Evolutionary conservation across 1,140 invertebrate genomes (phyloP).

Genomic region (Pomacea maculata): DNA sequence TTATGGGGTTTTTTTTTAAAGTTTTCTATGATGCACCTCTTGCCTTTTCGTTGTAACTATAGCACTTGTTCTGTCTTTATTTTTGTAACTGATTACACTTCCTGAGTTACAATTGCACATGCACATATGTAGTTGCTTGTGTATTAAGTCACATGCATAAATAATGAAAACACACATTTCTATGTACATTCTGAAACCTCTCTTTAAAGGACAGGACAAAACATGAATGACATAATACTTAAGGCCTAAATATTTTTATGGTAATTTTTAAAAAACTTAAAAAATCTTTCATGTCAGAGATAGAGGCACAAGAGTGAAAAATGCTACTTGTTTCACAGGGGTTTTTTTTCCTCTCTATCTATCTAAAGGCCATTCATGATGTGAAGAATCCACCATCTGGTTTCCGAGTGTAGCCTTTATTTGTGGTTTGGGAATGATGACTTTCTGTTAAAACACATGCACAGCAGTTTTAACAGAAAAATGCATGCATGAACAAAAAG

Average conservation of each 20-base stretch:
- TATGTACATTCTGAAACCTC: neutral
- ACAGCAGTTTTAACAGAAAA: slow-evolving; percentile 17
- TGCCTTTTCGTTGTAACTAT: too few species aligned
- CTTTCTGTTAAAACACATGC: slow-evolving; percentile 54
- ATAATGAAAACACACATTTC: too few species aligned
- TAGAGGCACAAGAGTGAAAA: too few species aligned
- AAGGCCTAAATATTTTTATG: too few species aligned
- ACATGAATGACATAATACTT: too few species aligned
- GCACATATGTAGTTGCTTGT: neutral
- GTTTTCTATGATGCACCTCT: too few species aligned
- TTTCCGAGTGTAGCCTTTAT: slow-evolving; percentile 64
- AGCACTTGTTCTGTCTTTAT: neutral
- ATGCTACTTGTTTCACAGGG: too few species aligned
- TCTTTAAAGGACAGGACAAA: neutral
- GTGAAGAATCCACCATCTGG: slow-evolving; percentile 65
- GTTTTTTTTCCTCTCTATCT: neutral
- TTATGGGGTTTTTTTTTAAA: too few species aligned
- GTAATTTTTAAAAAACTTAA: too few species aligned
- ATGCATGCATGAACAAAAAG: neutral
- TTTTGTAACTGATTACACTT: neutral
- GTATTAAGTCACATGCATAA: neutral
- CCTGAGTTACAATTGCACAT: neutral
- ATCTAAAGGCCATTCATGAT: slow-evolving; percentile 39
- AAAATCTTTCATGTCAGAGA: too few species aligned
- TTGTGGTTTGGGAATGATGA: slow-evolving; percentile 65